Base-by-base conservation (phyloP, 2,113 vertebrate genomes). In the Phyllostomus hastatus region DNA sequence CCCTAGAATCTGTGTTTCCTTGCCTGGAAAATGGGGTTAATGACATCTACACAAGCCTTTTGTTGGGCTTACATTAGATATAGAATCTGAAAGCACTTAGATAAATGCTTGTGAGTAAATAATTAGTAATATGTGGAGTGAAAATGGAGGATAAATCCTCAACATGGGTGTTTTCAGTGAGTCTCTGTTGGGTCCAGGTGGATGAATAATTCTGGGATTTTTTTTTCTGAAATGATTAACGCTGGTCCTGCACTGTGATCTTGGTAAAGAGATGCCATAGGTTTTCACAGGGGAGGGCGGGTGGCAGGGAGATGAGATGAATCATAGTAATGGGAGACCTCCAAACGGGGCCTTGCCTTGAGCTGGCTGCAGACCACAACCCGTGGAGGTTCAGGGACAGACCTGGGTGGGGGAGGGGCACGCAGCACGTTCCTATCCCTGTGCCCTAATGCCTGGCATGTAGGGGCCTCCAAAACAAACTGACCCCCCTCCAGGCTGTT, bases 11-110 rank as follows among this genome's bases (percentile, higher is more conserved):
- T 20, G n/a, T 59, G 14, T 67, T 59, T 94, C 54, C 48, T 96
- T 50, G 26, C 90, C 54, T 91, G 73, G 82, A 86, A 92, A 96
- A 90, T 80, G n/a, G 79, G 28, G 38, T 48, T 92, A 91, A 84
- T 79, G 48, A 35, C 46, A 46, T 52, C 48, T 89, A 52, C 57
- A 10, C 2, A 67, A n/a, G 61, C 19, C 46, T 81, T 7, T 88
- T 84, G 38, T 87, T 28, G 82, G 41, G 41, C 75, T 86, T 41
- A 86, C 88, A 46, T 92, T 57, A 96, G 41, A 79, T 11, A 52
- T 82, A 91, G 64, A 61, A 43, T 87, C 33, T 80, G 83, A 95
- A 75, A 89, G 20, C 41, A 59, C 54, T 4, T 1, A 24, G 57
- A 91, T 24, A 79, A 91, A 75, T 83, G 28, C 59, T 83, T 41